Percentiles rank a stretch among this genome's conserved stretches.
These are phyloP conservation scores for Centrocercus urophasianus DNA, from an alignment of 2,113 vertebrate genomes.

Conservation along the genomic window DNA sequence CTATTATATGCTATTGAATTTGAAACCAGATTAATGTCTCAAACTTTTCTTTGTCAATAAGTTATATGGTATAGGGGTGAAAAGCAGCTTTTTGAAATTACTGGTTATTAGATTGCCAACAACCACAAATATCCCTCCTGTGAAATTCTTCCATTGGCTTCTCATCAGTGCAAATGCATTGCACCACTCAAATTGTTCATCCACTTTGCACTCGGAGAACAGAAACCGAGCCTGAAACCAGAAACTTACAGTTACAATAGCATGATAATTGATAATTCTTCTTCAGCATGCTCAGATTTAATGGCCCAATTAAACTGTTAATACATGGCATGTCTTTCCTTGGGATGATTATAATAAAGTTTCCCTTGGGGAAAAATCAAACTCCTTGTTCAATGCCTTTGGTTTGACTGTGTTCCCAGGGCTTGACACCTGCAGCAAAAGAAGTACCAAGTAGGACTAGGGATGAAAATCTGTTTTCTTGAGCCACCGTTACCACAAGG, in stretches of 20 bases:
- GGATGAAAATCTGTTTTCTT: neutral
- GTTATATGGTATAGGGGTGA: neutral
- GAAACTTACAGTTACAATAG: neutral
- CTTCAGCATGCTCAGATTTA: neutral
- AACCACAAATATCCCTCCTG: neutral
- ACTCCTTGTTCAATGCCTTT: neutral
- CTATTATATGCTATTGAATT: constrained; percentile 56
- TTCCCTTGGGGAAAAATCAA: neutral
- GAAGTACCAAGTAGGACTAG: rapidly evolving
- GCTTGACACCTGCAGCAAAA: rapidly evolving
- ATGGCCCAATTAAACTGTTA: neutral
- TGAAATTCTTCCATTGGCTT: neutral
- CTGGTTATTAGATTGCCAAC: neutral
- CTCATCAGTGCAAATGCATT: neutral
- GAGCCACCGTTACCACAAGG: neutral
- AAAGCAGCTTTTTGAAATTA: constrained; percentile 13
- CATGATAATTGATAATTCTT: neutral
- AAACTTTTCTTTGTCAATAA: constrained; percentile 24
- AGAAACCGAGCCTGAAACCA: neutral
- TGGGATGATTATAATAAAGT: neutral
- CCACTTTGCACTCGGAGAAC: neutral
- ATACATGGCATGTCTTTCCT: neutral
- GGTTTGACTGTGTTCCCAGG: neutral
- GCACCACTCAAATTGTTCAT: neutral
- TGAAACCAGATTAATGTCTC: constrained; percentile 40